Base-by-base conservation (phyloP, 2,888 invertebrate species). In the Callyntrura guangdongensis region DNA sequence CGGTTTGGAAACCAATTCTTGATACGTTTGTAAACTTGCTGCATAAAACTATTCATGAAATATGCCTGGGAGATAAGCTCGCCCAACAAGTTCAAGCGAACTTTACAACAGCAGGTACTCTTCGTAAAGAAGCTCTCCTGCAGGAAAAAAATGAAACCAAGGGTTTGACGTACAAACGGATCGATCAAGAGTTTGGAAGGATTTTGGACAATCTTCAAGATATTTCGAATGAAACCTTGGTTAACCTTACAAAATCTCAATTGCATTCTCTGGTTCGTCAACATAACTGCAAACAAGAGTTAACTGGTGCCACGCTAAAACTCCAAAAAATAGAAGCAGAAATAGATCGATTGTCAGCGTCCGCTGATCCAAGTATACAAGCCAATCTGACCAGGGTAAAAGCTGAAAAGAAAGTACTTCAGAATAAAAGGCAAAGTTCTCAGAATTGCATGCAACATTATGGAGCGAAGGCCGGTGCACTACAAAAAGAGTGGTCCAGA, bases 1-100 rank as follows among this genome's bases (percentile, higher is more conserved):
- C 87, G 8, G 69, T 27, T 4, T 87, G 87, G 87, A 47, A 17
- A 49, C 87, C 87, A 5, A 17, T 87, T 14, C 61, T 64, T 0
- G 22, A 79, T 36, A 1, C 22, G 27, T 86, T 69, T 86, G 3
- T 0, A 47, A 22, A 36, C 0, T n/a, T 74, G 6, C 9, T 17
- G 6, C 11, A 25, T 2, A 36, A 74, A 45, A 20, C 22, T 6
- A 25, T 86, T 20, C 0, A 56, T 4, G 59, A 61, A 14, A n/a
- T 8, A 14, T 83, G 83, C 12, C 69, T 84, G 27, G 84, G 69
- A 14, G 20, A 69, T 27, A 14, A 12, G 17, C 56, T 2, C 8
- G 0, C 11, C 1, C 14, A 17, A 27, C 59, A 20, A 1, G 81
- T 27, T 9, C 11, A 11, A 36, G 59, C 27, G 0, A 59, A 14